Evolutionary conservation across 2,113 vertebrate species (phyloP), one percentile per base, ranked within the genome.

Genomic region (Symphodus melops): DNA sequence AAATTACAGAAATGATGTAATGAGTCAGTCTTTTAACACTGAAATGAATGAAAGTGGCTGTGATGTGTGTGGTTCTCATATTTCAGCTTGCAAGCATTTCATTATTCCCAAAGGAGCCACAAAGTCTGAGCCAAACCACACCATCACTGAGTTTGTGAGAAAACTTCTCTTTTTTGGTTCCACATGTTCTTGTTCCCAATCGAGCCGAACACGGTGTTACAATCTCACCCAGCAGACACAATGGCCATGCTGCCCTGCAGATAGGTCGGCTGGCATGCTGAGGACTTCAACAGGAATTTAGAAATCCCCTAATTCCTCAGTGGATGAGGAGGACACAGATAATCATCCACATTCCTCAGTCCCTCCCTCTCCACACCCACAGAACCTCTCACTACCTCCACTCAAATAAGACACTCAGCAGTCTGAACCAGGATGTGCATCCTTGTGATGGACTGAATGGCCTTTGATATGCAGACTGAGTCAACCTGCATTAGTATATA

Each of bases 311-410:
- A 37, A 76, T 84, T 82, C 68, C 72, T 62, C 60, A 42, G 59
- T 83, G 57, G 72, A 79, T 36, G 83, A 75, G 58, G 74, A 84
- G 61, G 62, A 58, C 58, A 46, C 55, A 84, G 80, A 85, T 86
- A 89, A 85, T 89, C 33, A 77, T 84, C 82, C 76, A 68, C 88
- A 91, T 91, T 91, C 88, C 85, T 86, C 48, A 51, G 77, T 61
- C 61, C 75, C 82, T 85, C 82, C 87, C 65, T 74, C 21, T 55
- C 72, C 61, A 83, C 79, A 79, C 78, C 55, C 84, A 62, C 64
- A 84, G 65, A 73, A 86, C 85, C 75, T 69, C 58, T 74, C 67
- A 25, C 61, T 75, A 72, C 70, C 81, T 86, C 80, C 14, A 77
- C 66, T 78, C 53, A 63, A 28, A 73, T 79, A 81, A 53, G 42